Base-by-base conservation (phyloP, 2,113 vertebrate species). In the Micromys minutus region DNA sequence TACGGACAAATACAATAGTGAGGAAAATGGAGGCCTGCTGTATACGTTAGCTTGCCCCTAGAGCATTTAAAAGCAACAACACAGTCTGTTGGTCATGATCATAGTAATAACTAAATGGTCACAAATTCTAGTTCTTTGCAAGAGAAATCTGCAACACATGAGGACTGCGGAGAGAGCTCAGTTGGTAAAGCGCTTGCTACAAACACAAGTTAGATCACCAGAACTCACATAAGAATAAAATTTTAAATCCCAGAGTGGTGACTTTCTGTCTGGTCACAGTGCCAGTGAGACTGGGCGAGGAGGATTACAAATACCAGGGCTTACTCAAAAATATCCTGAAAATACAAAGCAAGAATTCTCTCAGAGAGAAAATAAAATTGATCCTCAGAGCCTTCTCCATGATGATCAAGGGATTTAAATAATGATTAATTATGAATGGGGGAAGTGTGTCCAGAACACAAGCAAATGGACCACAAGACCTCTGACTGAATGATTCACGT, bases 251-350 rank as follows among this genome's bases (percentile, higher is more conserved):
- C 31, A 1, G 7, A 15, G 5, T 65, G 29, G 26, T 65, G 39
- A 19, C 34, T 42, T 42, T 15, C 57, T 26, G 17, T 85, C 9
- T 65, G 11, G 29, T 84, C 59, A 29, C 29, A 45, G 81, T 31
- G 13, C 24, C 42, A 31, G 21, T 26, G 39, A 29, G n/a, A 24
- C 59, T 45, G 15, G 39, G 81, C 31, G 26, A 29, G 39, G 26
- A 22, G 26, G 4, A 42, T 42, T 16, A 61, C n/a, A 90, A 50
- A 67, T 81, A 87, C 17, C 63, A 65, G 24, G 67, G 50, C 72
- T 72, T 47, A 52, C 52, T 8, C 95, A 94, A 94, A 97, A 97
- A 83, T 75, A 90, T 34, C 74, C 21, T 89, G 13, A 63, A 89
- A 72, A 39, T 72, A 72, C 42, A 90, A 88, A 91, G 12, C 84